Evolutionary conservation across 2,797 vertebrate genomes (phyloP), one percentile per base, ranked within the genome.

Genomic region (Mionectes olivaceus): DNA sequence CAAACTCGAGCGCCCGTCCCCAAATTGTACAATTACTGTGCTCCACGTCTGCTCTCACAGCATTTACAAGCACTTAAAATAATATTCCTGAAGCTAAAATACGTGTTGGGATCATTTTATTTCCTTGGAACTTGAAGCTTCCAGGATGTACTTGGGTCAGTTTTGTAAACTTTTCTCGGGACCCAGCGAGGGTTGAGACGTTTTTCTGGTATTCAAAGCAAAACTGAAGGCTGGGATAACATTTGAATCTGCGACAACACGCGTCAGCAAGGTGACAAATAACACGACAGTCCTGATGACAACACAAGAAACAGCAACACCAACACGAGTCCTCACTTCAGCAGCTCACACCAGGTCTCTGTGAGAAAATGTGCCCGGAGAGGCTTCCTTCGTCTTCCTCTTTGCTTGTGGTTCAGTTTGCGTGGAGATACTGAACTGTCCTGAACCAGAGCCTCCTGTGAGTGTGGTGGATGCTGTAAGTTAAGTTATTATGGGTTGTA

Each of bases 351-450:
- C 15, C 0, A 1, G 21, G 18, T 28, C 55, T 52, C 46, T 32
- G 30, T 0, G 3, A 78, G 44, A n/a, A 61, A 19, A 33, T 0
- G 5, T 18, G 10, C 19, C 44, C 21, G 23, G 74, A 63, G 50
- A n/a, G 47, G 11, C 3, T 2, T 18, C 52, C 68, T n/a, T n/a
- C 75, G 14, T 16, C 70, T 39, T 79, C 46, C n/a, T 78, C 33
- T 63, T 75, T 5, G 5, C 52, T 68, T 3, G 1, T 33, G 64
- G 18, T 41, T 76, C 8, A 3, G 15, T 65, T 69, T 33, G 8
- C 0, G 0, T 7, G 41, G 57, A 55, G 41, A 24, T 28, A 32
- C 61, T 4, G 13, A 73, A 13, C 5, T 44, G 17, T 32, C 44
- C 59, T 56, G 46, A n/a, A 46, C 14, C 46, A 19, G 37, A 89